Evolutionary conservation across 2,797 vertebrate species (phyloP), one percentile per base, ranked within the genome.

Genomic region (Thalassophryne amazonica): DNA sequence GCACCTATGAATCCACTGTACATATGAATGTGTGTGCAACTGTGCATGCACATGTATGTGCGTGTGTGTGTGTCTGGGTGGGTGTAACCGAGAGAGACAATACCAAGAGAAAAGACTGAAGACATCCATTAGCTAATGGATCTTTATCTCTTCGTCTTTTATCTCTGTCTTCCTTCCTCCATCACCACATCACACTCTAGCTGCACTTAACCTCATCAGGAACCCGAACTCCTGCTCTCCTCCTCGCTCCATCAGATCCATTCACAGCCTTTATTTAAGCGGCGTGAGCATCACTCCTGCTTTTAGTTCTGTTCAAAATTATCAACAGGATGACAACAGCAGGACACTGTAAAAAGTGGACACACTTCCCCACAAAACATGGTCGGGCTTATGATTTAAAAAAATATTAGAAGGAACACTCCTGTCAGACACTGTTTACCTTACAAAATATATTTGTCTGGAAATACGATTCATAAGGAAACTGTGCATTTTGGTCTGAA

Each of bases 51-150:
- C 29, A 31, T 34, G 42, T 17, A 50, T 18, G 22, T 45, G 25
- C 32, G 32, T 30, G 45, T 20, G 31, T 19, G 39, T 36, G 47
- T 28, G 37, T 33, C 28, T 31, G 39, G 2, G 45, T 14, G 53
- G 11, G 46, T 23, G 33, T 15, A 24, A 13, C 32, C 15, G n/a
- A 21, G 36, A 7, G 10, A 33, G 42, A 63, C 72, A 67, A 79
- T 69, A 70, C 55, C 23, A 55, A 73, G 79, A 92, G 88, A 91
- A 70, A 57, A 63, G 71, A 85, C 84, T 86, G 86, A 87, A 91
- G 84, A 86, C 83, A 86, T 92, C 93, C 93, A 96, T 96, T 94
- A 96, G 93, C 94, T 96, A 95, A 96, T 94, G 93, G 93, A 91
- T 91, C 89, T 84, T 14, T 32, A 46, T 52, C 57, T 46, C 28